These are phyloP conservation scores for Meloidogyne hapla DNA, from an alignment of 1,140 invertebrate species.

Conservation along the genomic window DNA sequence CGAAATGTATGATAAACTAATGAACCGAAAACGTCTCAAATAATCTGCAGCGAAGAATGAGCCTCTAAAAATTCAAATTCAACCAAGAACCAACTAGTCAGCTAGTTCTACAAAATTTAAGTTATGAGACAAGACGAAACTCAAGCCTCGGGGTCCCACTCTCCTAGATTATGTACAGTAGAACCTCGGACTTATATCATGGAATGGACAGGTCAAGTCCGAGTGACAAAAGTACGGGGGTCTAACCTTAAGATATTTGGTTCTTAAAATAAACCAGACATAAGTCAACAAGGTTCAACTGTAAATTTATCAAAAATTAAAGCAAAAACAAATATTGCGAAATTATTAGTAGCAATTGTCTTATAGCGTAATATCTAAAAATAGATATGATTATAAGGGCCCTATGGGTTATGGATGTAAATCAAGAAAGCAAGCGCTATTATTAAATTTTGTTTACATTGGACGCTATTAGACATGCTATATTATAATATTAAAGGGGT, in stretches of 20 bases:
- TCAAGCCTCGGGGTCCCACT: background rate
- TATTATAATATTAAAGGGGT: background rate
- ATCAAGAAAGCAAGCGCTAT: background rate
- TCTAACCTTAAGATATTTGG: background rate
- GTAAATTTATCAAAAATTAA: slow-evolving; percentile 6
- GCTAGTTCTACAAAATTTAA: no score
- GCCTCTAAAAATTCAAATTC: no score
- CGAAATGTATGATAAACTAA: background rate
- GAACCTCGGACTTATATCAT: slow-evolving; percentile 3
- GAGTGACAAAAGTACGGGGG: background rate
- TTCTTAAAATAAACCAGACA: background rate
- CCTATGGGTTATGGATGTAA: background rate
- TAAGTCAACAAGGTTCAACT: slow-evolving; percentile 5
- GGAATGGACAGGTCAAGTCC: background rate
- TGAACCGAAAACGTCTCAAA: no score
- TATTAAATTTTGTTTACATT: background rate
- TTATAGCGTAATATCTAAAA: background rate
- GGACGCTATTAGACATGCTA: background rate
- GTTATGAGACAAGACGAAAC: no score
- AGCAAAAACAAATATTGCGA: background rate
- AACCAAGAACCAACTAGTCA: no score
- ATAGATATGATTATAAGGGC: background rate
- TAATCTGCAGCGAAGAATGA: no score
- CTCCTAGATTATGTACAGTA: background rate
- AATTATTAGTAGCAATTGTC: background rate